These are phyloP conservation scores for Drosophila erecta DNA, from an alignment of 1,140 invertebrate genomes.

Conservation along the genomic window DNA sequence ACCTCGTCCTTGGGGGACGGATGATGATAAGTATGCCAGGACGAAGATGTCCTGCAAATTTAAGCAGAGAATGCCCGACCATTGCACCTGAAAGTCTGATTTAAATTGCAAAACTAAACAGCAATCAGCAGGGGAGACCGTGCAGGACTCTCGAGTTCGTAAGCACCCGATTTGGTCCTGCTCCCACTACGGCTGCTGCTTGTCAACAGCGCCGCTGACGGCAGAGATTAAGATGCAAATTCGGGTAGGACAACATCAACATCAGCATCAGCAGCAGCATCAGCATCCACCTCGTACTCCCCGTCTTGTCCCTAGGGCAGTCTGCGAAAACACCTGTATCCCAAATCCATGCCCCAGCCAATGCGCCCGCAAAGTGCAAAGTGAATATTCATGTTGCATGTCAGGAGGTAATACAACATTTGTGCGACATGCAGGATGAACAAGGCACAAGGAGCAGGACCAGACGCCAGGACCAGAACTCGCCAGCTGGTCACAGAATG, in stretches of 20 bases:
- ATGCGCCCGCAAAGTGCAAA: conserved; percentile 73
- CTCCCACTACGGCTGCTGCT: conserved; percentile 24
- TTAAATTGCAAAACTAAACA: conserved; percentile 83
- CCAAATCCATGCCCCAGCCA: conserved; percentile 58
- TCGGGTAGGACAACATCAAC: conserved; percentile 56
- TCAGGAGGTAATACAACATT: conserved; percentile 81
- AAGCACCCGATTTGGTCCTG: conserved; percentile 62
- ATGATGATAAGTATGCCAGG: conserved; percentile 38
- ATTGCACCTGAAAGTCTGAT: conserved; percentile 73
- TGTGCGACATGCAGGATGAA: conserved; percentile 57
- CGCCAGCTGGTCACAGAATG: conserved; percentile 35
- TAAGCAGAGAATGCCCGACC: conserved; percentile 27
- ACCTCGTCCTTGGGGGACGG: conserved; percentile 7
- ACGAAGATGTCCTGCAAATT: conserved; percentile 29
- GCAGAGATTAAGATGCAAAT: conserved; percentile 83
- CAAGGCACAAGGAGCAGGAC: conserved; percentile 23
- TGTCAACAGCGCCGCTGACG: conserved; percentile 77
- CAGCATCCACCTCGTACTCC: conserved; percentile 1
- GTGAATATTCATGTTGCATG: conserved; percentile 83
- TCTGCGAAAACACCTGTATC: conserved; percentile 73
- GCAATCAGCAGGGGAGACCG: conserved; percentile 59
- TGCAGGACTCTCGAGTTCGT: conserved; percentile 49
- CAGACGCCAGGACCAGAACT: background rate
- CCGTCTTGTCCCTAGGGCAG: conserved; percentile 12
- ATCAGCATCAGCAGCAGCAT: conserved; percentile 49